A percentile compares a stretch with the other conserved stretches of the same genome.
These are phyloP conservation scores for Apeira syringaria DNA, from an alignment of 2,888 invertebrate species.

Conservation along the genomic window DNA sequence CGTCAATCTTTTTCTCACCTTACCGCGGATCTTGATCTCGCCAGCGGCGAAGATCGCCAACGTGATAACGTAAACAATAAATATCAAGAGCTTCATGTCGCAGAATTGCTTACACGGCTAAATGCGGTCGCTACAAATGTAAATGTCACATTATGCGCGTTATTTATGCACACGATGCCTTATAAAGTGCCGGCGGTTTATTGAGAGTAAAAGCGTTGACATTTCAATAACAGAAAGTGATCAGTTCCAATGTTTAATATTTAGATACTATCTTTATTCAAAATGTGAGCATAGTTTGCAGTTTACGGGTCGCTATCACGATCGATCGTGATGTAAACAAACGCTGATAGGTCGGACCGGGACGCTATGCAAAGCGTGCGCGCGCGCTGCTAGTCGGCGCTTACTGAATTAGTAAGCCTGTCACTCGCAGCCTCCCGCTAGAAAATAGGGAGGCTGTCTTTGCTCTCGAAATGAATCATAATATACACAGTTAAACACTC, in stretches of 20 bases:
- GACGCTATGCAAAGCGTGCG: slow-evolving; percentile 65
- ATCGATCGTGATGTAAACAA: slow-evolving; percentile 68
- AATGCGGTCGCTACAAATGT: slow-evolving; percentile 61
- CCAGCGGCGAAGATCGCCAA: slow-evolving; percentile 66
- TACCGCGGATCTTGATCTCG: slow-evolving; percentile 75
- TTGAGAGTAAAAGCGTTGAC: slow-evolving; percentile 67
- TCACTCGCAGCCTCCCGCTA: slow-evolving; percentile 65
- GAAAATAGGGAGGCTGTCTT: slow-evolving; percentile 49
- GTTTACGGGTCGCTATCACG: slow-evolving; percentile 44
- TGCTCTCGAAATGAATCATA: slow-evolving; percentile 21
- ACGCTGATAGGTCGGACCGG: slow-evolving; percentile 37
- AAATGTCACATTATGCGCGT: slow-evolving; percentile 77
- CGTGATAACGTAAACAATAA: slow-evolving; percentile 74
- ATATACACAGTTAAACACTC: slow-evolving; percentile 17
- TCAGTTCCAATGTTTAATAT: slow-evolving; percentile 58
- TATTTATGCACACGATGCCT: slow-evolving; percentile 67
- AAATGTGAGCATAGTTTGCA: slow-evolving; percentile 42
- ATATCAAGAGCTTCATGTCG: slow-evolving; percentile 67
- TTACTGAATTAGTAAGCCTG: slow-evolving; percentile 75
- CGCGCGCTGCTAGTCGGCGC: slow-evolving; percentile 69
- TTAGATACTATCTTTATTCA: slow-evolving; percentile 42
- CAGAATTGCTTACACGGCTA: slow-evolving; percentile 60
- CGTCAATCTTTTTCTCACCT: slow-evolving; percentile 73
- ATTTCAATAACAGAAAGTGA: slow-evolving; percentile 71
- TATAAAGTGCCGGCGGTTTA: slow-evolving; percentile 64